These are phyloP conservation scores for Bombus ignitus DNA, from an alignment of 1,140 invertebrate species.

Conservation along the genomic window DNA sequence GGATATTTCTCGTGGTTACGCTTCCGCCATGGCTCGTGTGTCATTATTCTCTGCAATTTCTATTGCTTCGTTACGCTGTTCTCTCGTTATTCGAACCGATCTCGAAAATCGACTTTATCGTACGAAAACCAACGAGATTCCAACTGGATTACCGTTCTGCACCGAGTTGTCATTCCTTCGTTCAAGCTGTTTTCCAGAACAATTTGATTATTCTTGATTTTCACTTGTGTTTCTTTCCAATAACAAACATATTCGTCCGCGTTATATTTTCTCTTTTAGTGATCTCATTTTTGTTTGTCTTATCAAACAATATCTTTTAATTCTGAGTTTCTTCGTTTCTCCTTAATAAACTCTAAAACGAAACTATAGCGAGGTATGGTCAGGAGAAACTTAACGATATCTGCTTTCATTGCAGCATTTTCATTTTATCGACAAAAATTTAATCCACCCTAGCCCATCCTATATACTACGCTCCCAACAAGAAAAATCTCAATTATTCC, in stretches of 20 bases:
- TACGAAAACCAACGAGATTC: neutral
- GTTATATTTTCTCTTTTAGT: neutral
- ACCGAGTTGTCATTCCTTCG: neutral
- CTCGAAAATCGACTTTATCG: constrained; percentile 12
- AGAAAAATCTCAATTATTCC: neutral
- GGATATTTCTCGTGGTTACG: constrained; percentile 46
- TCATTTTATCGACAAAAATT: neutral
- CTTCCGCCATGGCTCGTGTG: neutral
- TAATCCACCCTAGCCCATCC: neutral
- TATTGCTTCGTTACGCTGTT: constrained; percentile 24
- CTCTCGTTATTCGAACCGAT: constrained; percentile 39
- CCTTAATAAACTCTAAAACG: no score
- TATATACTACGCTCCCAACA: no score
- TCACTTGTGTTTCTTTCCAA: neutral
- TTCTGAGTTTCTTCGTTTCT: no score
- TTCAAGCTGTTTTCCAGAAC: constrained; percentile 4
- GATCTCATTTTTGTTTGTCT: neutral
- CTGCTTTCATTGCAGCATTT: no score
- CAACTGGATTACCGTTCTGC: neutral
- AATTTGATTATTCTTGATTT: constrained; percentile 16
- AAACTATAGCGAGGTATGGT: no score
- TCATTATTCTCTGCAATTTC: constrained; percentile 38
- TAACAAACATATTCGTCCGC: neutral
- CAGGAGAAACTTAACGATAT: no score
- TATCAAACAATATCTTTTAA: no score